Evolutionary conservation across 2,888 invertebrate genomes (phyloP).

Genomic region (Drosophila cognata): DNA sequence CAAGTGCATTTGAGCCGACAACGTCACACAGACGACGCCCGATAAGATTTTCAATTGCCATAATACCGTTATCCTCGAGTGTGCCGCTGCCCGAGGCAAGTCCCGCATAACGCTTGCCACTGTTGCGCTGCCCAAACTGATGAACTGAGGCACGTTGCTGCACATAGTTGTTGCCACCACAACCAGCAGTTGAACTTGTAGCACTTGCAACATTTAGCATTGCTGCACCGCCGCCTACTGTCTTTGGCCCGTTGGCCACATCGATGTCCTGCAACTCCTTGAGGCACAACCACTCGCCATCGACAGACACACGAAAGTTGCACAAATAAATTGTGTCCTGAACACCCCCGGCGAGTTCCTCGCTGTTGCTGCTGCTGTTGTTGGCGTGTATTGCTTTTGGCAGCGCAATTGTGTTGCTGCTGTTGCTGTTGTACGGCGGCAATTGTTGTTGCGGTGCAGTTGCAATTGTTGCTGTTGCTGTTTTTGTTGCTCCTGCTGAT

Average conservation of each 20-base stretch:
- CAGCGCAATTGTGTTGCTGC: constrained; percentile 82
- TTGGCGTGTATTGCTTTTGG: constrained; percentile 85
- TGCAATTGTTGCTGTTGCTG: constrained; percentile 17
- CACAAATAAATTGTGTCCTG: constrained; percentile 98
- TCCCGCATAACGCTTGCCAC: constrained; percentile 76
- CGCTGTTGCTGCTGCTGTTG: constrained; percentile 64
- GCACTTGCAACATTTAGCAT: constrained; percentile 30
- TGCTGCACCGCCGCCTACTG: constrained; percentile 60
- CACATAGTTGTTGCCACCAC: constrained; percentile 16
- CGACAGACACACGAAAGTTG: constrained; percentile 98
- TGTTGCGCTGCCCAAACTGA: constrained; percentile 67
- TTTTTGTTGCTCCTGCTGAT: constrained; percentile 49
- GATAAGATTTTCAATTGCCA: constrained; percentile 84
- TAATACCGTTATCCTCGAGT: constrained; percentile 83
- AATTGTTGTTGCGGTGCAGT: constrained; percentile 41
- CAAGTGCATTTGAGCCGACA: constrained; percentile 74
- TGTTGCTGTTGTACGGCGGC: constrained; percentile 64
- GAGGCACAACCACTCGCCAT: constrained; percentile 98
- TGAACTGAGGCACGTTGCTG: constrained; percentile 56
- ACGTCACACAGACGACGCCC: constrained; percentile 82
- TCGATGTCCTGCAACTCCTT: constrained; percentile 97
- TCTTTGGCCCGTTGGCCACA: constrained; percentile 85
- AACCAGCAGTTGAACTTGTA: constrained; percentile 8
- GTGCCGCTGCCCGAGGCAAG: constrained; percentile 57
- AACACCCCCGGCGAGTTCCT: constrained; percentile 88